phyloP scores from a whole-genome alignment of 2,797 vertebrate species.

The Falco naumanni region DNA sequence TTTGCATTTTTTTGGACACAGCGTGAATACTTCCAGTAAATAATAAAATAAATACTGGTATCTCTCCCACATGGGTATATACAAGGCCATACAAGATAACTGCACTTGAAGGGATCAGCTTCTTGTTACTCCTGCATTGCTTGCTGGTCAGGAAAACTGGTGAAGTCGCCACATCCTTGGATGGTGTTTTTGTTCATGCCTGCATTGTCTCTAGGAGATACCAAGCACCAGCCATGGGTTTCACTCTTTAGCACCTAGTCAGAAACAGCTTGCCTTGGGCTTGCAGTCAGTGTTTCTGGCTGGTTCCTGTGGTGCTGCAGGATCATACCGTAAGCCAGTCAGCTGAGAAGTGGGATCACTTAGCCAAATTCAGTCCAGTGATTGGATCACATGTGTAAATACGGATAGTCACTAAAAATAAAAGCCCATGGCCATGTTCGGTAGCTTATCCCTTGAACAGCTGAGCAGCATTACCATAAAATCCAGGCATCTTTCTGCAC shows the following conservation, averaged over 20 bases:
- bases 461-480: background rate
- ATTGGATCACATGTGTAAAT: background rate
- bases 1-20: conserved; percentile 1
- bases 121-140: background rate
- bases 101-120: background rate
- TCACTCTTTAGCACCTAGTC: background rate
- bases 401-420: background rate
- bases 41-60: background rate
- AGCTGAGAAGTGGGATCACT: background rate
- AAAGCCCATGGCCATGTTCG: rapidly evolving
- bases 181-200: background rate
- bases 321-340: background rate
- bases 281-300: background rate
- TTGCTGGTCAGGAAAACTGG: background rate
- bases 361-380: background rate
- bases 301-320: background rate
- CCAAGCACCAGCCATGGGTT: background rate
- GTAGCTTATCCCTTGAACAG: background rate
- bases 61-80: background rate
- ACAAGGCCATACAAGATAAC: background rate
- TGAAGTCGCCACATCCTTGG: background rate
- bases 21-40: background rate
- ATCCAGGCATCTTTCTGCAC: background rate
- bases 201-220: background rate
- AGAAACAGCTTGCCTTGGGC: background rate